Evolutionary conservation across 2,888 invertebrate genomes (phyloP), one percentile per base, ranked within the genome.

Genomic region (Acronicta leporina): DNA sequence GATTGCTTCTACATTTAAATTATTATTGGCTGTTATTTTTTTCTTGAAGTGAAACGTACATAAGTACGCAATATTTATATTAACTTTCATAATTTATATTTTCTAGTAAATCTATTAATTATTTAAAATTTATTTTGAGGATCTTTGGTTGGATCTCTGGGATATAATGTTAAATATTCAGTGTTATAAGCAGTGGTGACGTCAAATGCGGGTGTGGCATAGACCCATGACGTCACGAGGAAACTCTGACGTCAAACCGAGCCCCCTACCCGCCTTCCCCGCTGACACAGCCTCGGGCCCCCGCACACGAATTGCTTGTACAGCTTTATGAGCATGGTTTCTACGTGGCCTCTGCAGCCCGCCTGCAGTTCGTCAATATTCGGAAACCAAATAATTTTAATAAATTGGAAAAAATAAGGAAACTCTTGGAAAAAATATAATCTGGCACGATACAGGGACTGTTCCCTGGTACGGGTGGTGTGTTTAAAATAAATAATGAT

Each of bases 151-250:
- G 5, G 15, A 49, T 60, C 38, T 43, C 40, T 72, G n/a, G 7
- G 10, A 14, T 43, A 49, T 38, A 49, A 50, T 56, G 44, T 51
- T 61, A 69, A 59, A 67, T 14, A 45, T 27, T 77, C 80, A 76
- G 81, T 77, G 78, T 68, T 68, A 69, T 64, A 75, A 75, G 75
- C 75, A 75, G 35, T 70, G 76, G 87, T 93, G 92, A 94, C 93
- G 94, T 94, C 90, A 92, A 90, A 82, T 68, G 89, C 90, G 93
- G 94, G 94, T 92, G 94, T 93, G 94, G 93, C 92, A 86, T 78
- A 79, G 78, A 78, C 78, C 85, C 80, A 85, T 94, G 94, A 94
- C 94, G 94, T 94, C 94, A 94, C 91, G 77, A 90, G 91, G 87
- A 76, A 84, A 86, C 88, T 91, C 90, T 94, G 94, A 94, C 94